Evolutionary conservation across 2,113 vertebrate species (phyloP).

Genomic region (Tichodroma muraria): DNA sequence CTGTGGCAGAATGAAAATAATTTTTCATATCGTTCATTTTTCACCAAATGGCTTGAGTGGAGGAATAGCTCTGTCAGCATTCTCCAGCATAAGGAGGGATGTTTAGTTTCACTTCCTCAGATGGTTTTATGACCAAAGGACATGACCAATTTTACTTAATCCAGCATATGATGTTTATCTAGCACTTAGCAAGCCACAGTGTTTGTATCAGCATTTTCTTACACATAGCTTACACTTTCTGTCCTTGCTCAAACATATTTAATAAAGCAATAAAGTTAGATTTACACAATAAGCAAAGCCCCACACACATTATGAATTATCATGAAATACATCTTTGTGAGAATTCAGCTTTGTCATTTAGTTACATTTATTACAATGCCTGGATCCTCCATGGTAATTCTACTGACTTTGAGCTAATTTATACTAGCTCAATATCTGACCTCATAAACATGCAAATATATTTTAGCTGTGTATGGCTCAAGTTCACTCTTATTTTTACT

Average conservation of each 20-base stretch:
- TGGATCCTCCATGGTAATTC: neutral
- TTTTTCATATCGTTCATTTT: neutral
- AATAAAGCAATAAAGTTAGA: slow-evolving; percentile 36
- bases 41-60: neutral
- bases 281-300: slow-evolving; percentile 8
- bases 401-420: slow-evolving; percentile 40
- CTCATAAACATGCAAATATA: slow-evolving; percentile 39
- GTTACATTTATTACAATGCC: slow-evolving; percentile 21
- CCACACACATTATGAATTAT: neutral
- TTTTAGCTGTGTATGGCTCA: slow-evolving; percentile 17
- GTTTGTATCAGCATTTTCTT: slow-evolving; percentile 47
- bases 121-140: neutral
- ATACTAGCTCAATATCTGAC: slow-evolving; percentile 20
- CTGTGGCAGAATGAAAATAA: neutral
- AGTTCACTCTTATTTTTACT: slow-evolving; percentile 3
- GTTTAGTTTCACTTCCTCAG: neutral
- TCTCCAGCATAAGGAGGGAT: neutral
- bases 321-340: neutral
- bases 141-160: slow-evolving; percentile 26
- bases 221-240: neutral
- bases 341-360: slow-evolving; percentile 29
- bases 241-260: neutral
- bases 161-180: slow-evolving; percentile 17
- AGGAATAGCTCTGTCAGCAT: neutral
- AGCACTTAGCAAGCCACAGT: slow-evolving; percentile 17